A percentile compares a stretch with the other conserved stretches of the same genome.
phyloP scores from a whole-genome alignment of 2,113 vertebrate genomes.

The Eublepharis macularius region DNA sequence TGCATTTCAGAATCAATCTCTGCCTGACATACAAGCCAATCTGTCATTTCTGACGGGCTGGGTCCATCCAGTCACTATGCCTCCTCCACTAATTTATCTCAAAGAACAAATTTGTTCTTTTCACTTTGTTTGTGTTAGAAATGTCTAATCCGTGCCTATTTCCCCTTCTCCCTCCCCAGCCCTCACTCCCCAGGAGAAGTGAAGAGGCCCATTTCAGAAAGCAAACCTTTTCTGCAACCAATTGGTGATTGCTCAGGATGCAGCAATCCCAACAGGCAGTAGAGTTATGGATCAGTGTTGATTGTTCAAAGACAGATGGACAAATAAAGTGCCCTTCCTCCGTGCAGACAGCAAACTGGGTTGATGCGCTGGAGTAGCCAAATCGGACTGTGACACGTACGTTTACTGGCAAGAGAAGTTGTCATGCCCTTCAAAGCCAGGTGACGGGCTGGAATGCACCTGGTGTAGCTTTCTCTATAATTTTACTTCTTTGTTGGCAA shows the following conservation, averaged over 20 bases:
- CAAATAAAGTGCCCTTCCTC: background rate
- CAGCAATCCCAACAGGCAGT: background rate
- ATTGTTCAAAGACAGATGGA: background rate
- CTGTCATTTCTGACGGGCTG: background rate
- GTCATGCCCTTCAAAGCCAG: background rate
- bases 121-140: fast-evolving
- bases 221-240: background rate
- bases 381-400: background rate
- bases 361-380: background rate
- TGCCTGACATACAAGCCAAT: background rate
- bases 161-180: background rate
- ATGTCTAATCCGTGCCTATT: fast-evolving
- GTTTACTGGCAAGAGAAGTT: background rate
- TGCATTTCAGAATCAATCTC: fast-evolving
- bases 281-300: background rate
- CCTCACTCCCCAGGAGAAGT: background rate
- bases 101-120: background rate
- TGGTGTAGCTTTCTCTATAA: background rate
- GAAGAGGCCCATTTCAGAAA: background rate
- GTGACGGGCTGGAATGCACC: background rate
- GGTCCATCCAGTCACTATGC: background rate
- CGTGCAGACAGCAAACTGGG: background rate
- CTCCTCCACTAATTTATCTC: background rate
- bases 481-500: background rate
- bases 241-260: background rate